Base-by-base conservation (phyloP, 2,113 vertebrate genomes). In the Copsychus sechellarum region DNA sequence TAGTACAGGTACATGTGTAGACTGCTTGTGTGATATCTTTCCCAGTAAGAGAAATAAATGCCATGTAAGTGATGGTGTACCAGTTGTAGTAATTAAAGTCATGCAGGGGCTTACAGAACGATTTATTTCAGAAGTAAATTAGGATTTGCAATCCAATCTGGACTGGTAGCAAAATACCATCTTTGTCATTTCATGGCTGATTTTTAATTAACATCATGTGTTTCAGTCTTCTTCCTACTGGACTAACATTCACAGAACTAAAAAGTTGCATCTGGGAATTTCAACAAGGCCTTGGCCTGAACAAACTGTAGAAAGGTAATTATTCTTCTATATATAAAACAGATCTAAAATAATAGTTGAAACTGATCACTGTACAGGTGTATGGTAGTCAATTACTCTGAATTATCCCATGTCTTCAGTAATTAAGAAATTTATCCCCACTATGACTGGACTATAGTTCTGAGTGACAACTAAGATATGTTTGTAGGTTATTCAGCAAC, bases 331-430 rank as follows among this genome's bases (percentile, higher is more conserved):
- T 31, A 6, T 47, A 24, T 61, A 71, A 72, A 92, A 57, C 7
- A 79, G 5, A 1, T 21, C 33, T 85, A 22, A 72, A 93, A 43
- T 65, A 19, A 28, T 29, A 79, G 13, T 29, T 21, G 8, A 83
- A 69, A 43, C 15, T 38, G 6, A 36, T 3, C 1, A 4, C 6
- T 69, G 28, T 22, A 31, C 7, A 25, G 1, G 0, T 47, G 19
- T n/a, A 25, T 26, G 40, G 48, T 4, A 53, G 28, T 19, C 5
- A 48, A 14, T 45, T 64, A 28, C 26, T 53, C 34, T 53, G 45
- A 74, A 81, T 11, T 48, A 33, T 13, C 14, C 4, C 9, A 42
- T 8, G 3, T 43, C 12, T 50, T 79, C 14, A 14, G 29, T 14
- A 71, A 12, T 38, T 51, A 40, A 34, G 17, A 33, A 78, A 86